Base-by-base conservation (phyloP, 2,888 invertebrate genomes). In the Sinopyrophorus schimmeli region DNA sequence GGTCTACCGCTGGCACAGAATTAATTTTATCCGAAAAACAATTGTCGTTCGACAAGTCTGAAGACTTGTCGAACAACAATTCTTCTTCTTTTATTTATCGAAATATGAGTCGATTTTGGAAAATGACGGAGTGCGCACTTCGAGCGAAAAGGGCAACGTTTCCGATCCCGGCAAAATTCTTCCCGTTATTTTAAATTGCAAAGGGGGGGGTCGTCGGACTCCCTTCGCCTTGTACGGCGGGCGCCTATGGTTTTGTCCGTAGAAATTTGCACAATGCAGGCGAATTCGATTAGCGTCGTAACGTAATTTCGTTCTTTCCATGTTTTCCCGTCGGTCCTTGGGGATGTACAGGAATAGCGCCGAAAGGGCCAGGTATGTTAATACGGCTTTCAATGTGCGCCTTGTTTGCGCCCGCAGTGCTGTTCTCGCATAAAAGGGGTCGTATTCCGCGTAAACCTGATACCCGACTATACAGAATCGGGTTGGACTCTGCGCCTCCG, bases 381-480 rank as follows among this genome's bases (percentile, higher is more conserved):
- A 59, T 59, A 59, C 56, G 50, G 54, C 55, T 48, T 53, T 53
- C 53, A 52, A 52, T 48, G 53, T 53, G 54, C 57, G 62, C 56
- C 57, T 62, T 63, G 64, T 66, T 65, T 65, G 58, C 61, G 64
- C 64, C 63, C 57, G 58, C 16, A 41, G 53, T 46, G 53, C 54
- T 53, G 59, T 56, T 62, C 60, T 52, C 57, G 61, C 61, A 64
- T 62, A 66, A 66, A 66, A 66, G 65, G 66, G 67, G 65, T 66
- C 64, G 63, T 60, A 64, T 66, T 66, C 63, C 63, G 60, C 58
- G 62, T 61, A 60, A 66, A 67, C 65, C 67, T 61, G 67, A 67
- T 66, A 66, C 60, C 34, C 49, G 52, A 57, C 55, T 59, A 56
- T 47, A 59, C 56, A 53, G 61, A 61, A 61, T 62, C 63, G 61